Conservation (phyloP, 2,797 vertebrate genomes). For the Rachycentron canadum region DNA sequence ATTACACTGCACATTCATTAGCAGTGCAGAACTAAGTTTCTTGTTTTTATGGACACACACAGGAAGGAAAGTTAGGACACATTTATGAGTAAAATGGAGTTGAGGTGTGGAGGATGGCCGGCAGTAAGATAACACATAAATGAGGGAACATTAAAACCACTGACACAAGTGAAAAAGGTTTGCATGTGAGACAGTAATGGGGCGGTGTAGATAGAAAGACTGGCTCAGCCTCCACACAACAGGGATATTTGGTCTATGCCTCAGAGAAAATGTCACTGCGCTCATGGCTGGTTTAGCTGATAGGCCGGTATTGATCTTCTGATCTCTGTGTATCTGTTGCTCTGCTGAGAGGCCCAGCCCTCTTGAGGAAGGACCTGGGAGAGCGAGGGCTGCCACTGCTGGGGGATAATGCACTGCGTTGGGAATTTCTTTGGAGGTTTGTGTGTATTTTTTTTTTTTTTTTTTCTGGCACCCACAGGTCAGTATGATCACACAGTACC, state of each 20-base stretch:
- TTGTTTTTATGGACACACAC: background rate
- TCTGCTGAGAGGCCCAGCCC: conserved; percentile 32
- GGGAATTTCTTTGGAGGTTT: conserved; percentile 7
- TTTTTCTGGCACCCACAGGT: background rate
- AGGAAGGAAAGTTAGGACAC: background rate
- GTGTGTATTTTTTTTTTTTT: conserved; percentile 13
- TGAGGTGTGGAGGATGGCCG: no score
- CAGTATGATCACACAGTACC: background rate
- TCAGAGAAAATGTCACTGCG: conserved; percentile 63
- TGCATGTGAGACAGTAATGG: background rate
- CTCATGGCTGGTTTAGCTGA: conserved; percentile 66
- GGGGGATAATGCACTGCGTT: conserved; percentile 3
- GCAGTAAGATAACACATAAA: background rate
- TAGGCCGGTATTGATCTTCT: conserved; percentile 74
- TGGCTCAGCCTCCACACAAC: conserved; percentile 17
- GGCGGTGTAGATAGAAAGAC: conserved; percentile 4
- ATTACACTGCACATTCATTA: background rate
- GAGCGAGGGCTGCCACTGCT: conserved; percentile 6
- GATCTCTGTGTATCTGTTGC: conserved; percentile 57
- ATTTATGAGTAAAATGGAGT: background rate
- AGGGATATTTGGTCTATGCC: conserved; percentile 27
- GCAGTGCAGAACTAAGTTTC: background rate
- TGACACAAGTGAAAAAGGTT: background rate
- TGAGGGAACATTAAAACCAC: background rate
- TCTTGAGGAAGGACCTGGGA: conserved; percentile 35